These are phyloP conservation scores for Streblospio benedicti DNA, from an alignment of 1,140 invertebrate species.

Conservation along the genomic window DNA sequence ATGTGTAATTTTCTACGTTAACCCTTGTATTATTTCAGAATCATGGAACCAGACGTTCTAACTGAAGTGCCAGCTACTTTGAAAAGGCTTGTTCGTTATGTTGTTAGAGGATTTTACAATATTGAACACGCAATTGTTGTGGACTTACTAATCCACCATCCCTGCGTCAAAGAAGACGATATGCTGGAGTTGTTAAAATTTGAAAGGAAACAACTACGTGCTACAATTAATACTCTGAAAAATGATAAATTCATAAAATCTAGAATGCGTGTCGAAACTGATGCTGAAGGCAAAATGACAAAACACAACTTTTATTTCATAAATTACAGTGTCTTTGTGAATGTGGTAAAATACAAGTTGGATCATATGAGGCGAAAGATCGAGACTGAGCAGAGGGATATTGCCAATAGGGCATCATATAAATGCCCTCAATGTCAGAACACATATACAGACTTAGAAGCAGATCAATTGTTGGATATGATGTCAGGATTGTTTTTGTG, in stretches of 20 bases:
- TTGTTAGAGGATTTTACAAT: slow-evolving; percentile 84
- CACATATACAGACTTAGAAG: slow-evolving; percentile 65
- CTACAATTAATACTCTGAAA: slow-evolving; percentile 72
- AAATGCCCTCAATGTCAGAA: slow-evolving; percentile 84
- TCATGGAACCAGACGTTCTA: slow-evolving; percentile 17
- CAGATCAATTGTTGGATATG: slow-evolving; percentile 83
- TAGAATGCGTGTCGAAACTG: slow-evolving; percentile 86
- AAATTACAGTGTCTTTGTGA: slow-evolving; percentile 92
- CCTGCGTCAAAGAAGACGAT: slow-evolving; percentile 95
- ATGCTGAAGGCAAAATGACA: slow-evolving; percentile 86
- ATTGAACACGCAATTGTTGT: slow-evolving; percentile 88
- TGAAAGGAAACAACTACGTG: slow-evolving; percentile 85
- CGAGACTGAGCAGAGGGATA: slow-evolving; percentile 88
- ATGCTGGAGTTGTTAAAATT: slow-evolving; percentile 87
- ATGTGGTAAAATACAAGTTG: slow-evolving; percentile 89
- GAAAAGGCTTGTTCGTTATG: slow-evolving; percentile 78
- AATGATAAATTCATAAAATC: slow-evolving; percentile 90
- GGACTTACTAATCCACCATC: slow-evolving; percentile 88
- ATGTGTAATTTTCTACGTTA: too few relatives aligned
- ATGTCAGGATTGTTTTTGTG: slow-evolving; percentile 73
- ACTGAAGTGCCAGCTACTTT: slow-evolving; percentile 49
- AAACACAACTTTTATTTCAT: slow-evolving; percentile 97
- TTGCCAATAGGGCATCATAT: slow-evolving; percentile 88
- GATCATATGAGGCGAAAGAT: slow-evolving; percentile 89
- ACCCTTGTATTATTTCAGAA: too few relatives aligned